Conservation (phyloP, 2,113 vertebrate genomes). For the Dicaeum eximium region DNA sequence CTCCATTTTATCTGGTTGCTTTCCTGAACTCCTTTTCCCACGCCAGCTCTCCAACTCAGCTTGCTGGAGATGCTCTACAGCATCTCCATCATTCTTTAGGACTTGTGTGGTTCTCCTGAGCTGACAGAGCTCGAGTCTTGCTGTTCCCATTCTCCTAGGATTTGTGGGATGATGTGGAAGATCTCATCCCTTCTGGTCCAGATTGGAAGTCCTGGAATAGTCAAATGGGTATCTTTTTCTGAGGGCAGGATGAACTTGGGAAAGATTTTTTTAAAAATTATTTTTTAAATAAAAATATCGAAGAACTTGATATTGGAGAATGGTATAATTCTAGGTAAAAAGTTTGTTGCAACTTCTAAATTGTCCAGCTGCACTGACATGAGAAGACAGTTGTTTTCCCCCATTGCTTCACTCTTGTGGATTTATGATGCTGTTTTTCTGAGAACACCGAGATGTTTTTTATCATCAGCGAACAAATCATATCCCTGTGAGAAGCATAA, state of each 20-base stretch:
- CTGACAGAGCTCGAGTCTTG: background rate
- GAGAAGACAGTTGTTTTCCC: background rate
- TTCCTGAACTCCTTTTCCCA: background rate
- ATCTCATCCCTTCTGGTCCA: background rate
- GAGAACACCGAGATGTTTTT: background rate
- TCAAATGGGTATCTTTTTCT: background rate
- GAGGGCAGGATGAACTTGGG: background rate
- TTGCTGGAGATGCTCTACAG: background rate
- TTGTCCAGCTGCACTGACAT: background rate
- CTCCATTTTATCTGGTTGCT: background rate
- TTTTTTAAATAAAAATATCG: background rate
- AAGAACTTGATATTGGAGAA: background rate
- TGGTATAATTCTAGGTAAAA: background rate
- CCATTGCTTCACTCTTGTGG: slow-evolving; percentile 26
- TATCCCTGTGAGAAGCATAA: slow-evolving; percentile 49
- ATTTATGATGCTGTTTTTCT: slow-evolving; percentile 21
- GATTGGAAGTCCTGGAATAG: background rate
- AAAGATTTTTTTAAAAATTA: background rate
- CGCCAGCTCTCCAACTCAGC: fast-evolving
- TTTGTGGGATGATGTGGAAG: background rate
- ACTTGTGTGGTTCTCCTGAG: background rate
- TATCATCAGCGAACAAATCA: background rate
- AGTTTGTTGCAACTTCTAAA: background rate
- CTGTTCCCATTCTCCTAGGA: background rate
- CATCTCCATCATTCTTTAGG: background rate